These are phyloP conservation scores for Metellina segmentata DNA, from an alignment of 2,888 invertebrate species.

Conservation along the genomic window DNA sequence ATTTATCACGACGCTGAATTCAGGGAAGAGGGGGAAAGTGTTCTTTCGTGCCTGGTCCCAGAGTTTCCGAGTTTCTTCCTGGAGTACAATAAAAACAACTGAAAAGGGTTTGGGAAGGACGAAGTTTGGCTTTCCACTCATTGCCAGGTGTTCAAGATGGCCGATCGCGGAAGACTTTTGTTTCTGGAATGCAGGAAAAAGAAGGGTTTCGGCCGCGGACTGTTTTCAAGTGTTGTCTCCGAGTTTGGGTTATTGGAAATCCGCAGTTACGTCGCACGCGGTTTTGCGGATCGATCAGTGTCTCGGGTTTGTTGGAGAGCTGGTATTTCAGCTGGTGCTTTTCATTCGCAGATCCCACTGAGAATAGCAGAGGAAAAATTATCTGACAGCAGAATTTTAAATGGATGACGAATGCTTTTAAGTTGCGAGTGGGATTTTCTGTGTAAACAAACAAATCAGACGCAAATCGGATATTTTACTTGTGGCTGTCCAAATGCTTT, in stretches of 20 bases:
- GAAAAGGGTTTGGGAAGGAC: background rate
- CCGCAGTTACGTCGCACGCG: background rate
- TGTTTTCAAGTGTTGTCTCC: background rate
- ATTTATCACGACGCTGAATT: background rate
- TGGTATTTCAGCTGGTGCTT: background rate
- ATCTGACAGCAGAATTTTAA: background rate
- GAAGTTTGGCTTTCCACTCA: conserved; percentile 13
- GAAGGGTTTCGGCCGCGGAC: background rate
- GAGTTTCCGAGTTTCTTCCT: no score
- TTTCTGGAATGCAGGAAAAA: background rate
- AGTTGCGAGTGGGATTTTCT: no score
- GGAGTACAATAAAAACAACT: conserved; percentile 13
- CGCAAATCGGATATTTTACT: no score
- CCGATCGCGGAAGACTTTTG: conserved; percentile 4
- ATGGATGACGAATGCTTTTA: background rate
- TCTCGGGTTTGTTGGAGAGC: background rate
- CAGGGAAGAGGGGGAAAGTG: background rate
- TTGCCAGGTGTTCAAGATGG: conserved; percentile 46
- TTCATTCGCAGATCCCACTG: background rate
- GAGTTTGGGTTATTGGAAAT: background rate
- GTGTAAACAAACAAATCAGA: no score
- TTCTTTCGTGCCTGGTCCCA: background rate
- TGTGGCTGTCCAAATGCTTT: no score
- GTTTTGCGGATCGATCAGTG: background rate
- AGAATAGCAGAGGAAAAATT: background rate